Conservation (phyloP, 92 coral and sea anemone species). For the Hydrozoanthus gracilis region DNA sequence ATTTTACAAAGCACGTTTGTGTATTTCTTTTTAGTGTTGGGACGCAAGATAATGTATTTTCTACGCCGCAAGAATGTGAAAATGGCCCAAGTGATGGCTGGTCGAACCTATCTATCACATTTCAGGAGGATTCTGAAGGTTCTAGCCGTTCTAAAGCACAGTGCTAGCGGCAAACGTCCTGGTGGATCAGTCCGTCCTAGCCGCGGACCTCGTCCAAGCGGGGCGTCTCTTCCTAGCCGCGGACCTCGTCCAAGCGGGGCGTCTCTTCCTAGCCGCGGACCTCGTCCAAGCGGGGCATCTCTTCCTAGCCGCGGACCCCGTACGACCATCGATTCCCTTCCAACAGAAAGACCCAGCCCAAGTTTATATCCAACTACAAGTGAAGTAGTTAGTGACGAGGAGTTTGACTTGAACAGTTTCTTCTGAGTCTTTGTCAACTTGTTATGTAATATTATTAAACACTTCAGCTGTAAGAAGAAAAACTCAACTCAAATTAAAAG, state of each 20-base stretch:
- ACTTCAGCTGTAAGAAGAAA: too few relatives aligned
- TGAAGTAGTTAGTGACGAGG: neutral
- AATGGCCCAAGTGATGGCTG: conserved; percentile 24
- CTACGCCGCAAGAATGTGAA: neutral
- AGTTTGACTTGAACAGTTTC: neutral
- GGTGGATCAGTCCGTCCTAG: neutral
- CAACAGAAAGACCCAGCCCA: neutral
- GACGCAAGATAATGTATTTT: neutral
- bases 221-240: neutral
- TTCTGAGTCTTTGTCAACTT: neutral
- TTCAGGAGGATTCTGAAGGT: neutral
- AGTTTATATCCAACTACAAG: neutral
- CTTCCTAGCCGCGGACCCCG: neutral
- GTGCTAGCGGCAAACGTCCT: neutral
- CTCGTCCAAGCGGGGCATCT: neutral
- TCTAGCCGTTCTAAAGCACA: neutral
- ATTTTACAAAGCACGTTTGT: too few relatives aligned
- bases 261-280: neutral
- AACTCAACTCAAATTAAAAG: neutral
- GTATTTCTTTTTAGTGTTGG: neutral
- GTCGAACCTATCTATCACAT: conserved; percentile 7
- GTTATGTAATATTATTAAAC: too few relatives aligned
- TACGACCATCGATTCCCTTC: neutral
- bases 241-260: neutral
- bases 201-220: too few relatives aligned